Percentiles rank a stretch among this genome's conserved stretches.
Conservation (phyloP, 2,888 invertebrate genomes). For the Thecocarcelia acutangulata region DNA sequence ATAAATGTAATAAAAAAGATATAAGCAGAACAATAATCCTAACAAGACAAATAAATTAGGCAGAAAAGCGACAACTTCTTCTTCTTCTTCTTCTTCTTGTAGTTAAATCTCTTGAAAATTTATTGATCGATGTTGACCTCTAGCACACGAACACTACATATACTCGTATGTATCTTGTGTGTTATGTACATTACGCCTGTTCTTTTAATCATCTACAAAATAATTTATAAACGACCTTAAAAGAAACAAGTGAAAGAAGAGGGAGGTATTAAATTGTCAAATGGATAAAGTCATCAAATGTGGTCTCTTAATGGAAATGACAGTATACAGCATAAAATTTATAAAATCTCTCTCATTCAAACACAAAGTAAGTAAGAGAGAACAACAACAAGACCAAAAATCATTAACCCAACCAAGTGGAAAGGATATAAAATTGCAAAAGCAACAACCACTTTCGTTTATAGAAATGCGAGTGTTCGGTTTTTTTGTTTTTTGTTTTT, state of each 20-base stretch:
- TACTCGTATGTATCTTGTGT: too few relatives aligned
- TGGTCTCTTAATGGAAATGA: constrained; percentile 53
- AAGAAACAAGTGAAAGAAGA: too few relatives aligned
- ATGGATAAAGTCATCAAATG: constrained; percentile 58
- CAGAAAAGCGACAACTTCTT: background rate
- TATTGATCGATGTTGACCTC: too few relatives aligned
- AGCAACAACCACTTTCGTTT: background rate
- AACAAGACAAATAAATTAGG: constrained; percentile 24
- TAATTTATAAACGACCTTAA: too few relatives aligned
- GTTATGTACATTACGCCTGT: too few relatives aligned
- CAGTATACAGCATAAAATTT: background rate
- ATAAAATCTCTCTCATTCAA: background rate
- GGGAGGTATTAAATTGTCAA: constrained; percentile 7
- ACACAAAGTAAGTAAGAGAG: background rate
- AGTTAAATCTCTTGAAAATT: too few relatives aligned
- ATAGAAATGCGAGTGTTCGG: too few relatives aligned
- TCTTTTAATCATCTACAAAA: too few relatives aligned
- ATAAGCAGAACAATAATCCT: background rate
- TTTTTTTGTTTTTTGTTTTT: background rate
- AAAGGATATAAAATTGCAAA: constrained; percentile 52
- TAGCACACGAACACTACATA: too few relatives aligned
- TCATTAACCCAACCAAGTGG: constrained; percentile 65
- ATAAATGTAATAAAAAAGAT: too few relatives aligned
- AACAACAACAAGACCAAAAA: constrained; percentile 36
- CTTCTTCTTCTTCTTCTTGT: too few relatives aligned